phyloP scores from a whole-genome alignment of 2,113 vertebrate species.

The Ceyx cyanopectus region DNA sequence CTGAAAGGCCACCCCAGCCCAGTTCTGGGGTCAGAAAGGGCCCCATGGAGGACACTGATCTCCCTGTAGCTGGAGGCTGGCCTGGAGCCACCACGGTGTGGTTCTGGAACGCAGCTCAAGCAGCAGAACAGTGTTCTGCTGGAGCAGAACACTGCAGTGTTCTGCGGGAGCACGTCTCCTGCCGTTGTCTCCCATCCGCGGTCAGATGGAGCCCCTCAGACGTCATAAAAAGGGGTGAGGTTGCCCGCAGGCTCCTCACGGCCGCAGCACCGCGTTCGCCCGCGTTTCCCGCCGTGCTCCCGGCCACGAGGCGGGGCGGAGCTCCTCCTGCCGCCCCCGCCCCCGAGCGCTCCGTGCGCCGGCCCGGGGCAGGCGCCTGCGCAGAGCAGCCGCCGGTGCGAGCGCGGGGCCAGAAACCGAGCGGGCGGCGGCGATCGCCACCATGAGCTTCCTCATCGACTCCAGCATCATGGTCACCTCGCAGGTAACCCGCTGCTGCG shows the following conservation, averaged over 20 bases:
- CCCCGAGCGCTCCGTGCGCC: fast-evolving
- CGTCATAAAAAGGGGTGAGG: fast-evolving
- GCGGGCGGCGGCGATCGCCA: neutral
- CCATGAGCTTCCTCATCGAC: conserved; percentile 94
- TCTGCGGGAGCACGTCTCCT: neutral
- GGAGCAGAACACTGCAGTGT: too few species aligned
- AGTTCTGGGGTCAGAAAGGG: fast-evolving
- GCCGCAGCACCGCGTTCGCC: fast-evolving
- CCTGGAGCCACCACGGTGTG: fast-evolving
- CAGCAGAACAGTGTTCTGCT: fast-evolving
- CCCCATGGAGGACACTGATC: fast-evolving
- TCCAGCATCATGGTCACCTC: conserved; percentile 95
- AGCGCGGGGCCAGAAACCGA: neutral
- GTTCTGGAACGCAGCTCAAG: too few species aligned
- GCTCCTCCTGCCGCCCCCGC: fast-evolving
- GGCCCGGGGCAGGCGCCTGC: neutral
- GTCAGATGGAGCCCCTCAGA: neutral
- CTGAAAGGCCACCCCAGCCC: fast-evolving
- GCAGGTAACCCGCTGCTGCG: conserved; percentile 78
- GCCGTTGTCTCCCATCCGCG: neutral
- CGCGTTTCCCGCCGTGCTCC: too few species aligned
- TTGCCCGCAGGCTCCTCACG: fast-evolving
- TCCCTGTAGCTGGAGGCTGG: fast-evolving
- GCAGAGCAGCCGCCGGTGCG: neutral
- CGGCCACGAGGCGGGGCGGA: too few species aligned